Evolutionary conservation across 2,888 invertebrate species (phyloP).

Genomic region (Flabesymbios commensalis): DNA sequence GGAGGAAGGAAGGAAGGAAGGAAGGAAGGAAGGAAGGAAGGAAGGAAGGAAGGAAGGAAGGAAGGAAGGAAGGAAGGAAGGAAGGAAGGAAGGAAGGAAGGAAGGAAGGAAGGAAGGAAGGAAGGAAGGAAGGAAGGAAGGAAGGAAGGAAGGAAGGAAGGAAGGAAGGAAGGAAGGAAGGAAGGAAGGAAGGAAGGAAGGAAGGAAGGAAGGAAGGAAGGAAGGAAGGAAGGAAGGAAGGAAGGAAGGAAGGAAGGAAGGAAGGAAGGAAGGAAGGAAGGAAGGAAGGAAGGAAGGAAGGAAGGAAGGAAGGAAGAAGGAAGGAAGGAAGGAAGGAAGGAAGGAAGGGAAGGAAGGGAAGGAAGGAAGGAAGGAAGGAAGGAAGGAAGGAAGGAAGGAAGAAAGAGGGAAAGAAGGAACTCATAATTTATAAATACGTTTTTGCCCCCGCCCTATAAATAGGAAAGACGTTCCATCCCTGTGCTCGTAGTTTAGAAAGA

Average conservation of each 20-base stretch:
- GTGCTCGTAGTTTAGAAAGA: no score
- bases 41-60: background rate
- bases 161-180: background rate
- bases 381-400: constrained; percentile 2
- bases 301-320: background rate
- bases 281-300: background rate
- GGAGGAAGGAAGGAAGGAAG: background rate
- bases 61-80: background rate
- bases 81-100: background rate
- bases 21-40: background rate
- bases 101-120: background rate
- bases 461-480: no score
- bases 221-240: background rate
- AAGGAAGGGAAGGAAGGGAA: background rate
- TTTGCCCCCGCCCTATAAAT: no score
- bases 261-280: background rate
- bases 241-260: background rate
- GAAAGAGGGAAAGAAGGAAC: background rate
- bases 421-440: no score
- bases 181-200: background rate
- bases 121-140: background rate
- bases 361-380: background rate
- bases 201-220: background rate
- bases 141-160: background rate
- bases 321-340: background rate